Evolutionary conservation across 2,797 vertebrate species (phyloP).

Genomic region (Prunella strophiata): DNA sequence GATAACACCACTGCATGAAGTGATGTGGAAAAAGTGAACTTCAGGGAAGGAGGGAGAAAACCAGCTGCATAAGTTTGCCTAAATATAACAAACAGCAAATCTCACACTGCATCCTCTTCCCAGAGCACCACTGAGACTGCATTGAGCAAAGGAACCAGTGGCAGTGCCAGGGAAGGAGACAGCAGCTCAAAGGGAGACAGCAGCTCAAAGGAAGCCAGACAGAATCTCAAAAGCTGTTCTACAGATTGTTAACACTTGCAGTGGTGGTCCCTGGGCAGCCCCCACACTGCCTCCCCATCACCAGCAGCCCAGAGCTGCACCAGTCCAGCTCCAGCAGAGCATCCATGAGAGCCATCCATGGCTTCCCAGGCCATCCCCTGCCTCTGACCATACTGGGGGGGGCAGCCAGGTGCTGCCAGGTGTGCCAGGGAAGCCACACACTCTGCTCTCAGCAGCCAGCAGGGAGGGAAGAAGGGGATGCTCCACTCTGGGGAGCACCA

Average conservation of each 20-base stretch:
- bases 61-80: neutral
- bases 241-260: rapidly evolving
- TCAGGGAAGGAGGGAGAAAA: neutral
- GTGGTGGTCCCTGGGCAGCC: neutral
- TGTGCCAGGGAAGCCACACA: neutral
- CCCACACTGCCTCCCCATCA: rapidly evolving
- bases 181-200: neutral
- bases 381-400: neutral
- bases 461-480: neutral
- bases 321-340: neutral
- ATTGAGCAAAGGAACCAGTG: neutral
- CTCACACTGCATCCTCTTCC: neutral
- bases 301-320: neutral
- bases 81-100: neutral
- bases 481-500: neutral
- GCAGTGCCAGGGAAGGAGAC: neutral
- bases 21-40: neutral
- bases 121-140: neutral
- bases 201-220: neutral
- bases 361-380: neutral
- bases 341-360: neutral
- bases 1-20: neutral
- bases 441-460: neutral
- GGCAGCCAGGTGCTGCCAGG: rapidly evolving
- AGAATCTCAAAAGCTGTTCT: neutral